A percentile compares a stretch with the other conserved stretches of the same genome.
phyloP scores from a whole-genome alignment of 2,797 vertebrate genomes.

The Thamnophis elegans region DNA sequence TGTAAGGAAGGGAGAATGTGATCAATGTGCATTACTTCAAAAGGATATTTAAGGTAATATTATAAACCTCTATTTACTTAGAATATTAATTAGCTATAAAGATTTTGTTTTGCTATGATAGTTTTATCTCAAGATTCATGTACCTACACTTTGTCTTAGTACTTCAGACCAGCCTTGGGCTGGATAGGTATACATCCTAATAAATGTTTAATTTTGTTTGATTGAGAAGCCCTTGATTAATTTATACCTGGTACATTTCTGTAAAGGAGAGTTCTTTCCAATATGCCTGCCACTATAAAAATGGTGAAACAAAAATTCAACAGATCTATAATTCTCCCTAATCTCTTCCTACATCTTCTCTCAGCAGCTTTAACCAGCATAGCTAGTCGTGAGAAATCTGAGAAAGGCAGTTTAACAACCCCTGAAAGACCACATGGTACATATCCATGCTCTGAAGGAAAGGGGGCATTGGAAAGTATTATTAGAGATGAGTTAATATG shows the following conservation, averaged over 20 bases:
- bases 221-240: not conserved
- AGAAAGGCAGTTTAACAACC: not conserved
- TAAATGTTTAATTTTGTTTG: not conserved
- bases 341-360: not conserved
- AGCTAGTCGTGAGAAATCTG: not conserved
- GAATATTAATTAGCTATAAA: not conserved
- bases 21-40: not conserved
- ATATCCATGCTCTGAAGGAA: not conserved
- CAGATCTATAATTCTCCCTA: not conserved
- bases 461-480: not conserved
- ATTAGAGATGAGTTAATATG: not conserved
- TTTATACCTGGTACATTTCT: not conserved
- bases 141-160: not conserved
- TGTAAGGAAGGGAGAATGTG: not conserved
- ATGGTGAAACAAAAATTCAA: not conserved
- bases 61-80: not conserved
- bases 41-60: not conserved
- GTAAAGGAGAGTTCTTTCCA: not conserved
- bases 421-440: not conserved
- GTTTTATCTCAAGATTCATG: not conserved
- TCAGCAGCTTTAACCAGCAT: not conserved
- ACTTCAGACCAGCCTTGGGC: not conserved
- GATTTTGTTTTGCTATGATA: not conserved
- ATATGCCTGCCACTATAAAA: not conserved
- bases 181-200: not conserved